A percentile compares a stretch with the other conserved stretches of the same genome.
These are phyloP conservation scores for pig (Sus scrofa) DNA, from an alignment of 2,113 vertebrate genomes.

Conservation along the genomic window DNA sequence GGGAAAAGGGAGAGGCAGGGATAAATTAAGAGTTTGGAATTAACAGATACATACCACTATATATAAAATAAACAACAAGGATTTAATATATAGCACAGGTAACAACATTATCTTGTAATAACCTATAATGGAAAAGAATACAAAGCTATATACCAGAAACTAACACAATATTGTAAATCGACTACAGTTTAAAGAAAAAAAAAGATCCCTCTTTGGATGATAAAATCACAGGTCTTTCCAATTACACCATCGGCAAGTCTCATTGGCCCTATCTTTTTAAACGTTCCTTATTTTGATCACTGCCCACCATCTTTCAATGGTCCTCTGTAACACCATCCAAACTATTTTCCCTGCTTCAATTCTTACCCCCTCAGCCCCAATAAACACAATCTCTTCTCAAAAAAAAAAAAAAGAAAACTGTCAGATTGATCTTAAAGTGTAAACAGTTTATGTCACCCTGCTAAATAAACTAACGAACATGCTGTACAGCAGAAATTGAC, in stretches of 20 bases:
- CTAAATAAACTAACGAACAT: background rate
- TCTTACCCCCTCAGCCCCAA: background rate
- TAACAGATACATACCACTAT: too few relatives aligned
- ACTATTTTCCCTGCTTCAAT: background rate
- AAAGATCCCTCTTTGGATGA: background rate
- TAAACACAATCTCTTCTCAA: background rate
- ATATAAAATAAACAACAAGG: too few relatives aligned
- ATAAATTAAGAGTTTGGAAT: too few relatives aligned
- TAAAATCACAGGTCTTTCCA: background rate
- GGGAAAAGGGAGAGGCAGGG: too few relatives aligned
- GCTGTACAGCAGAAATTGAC: too few relatives aligned
- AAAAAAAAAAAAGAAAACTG: background rate
- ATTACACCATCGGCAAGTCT: background rate
- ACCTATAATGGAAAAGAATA: too few relatives aligned
- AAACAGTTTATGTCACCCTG: background rate
- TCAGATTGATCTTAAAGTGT: background rate
- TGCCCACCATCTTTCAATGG: background rate
- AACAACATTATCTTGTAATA: too few relatives aligned
- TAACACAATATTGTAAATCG: too few relatives aligned
- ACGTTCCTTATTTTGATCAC: background rate
- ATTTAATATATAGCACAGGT: too few relatives aligned
- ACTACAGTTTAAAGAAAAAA: too few relatives aligned
- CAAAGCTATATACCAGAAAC: too few relatives aligned
- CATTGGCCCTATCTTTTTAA: background rate
- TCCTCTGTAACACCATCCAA: background rate